Evolutionary conservation across 2,113 vertebrate genomes (phyloP).

Genomic region (Phalacrocorax pelagicus): DNA sequence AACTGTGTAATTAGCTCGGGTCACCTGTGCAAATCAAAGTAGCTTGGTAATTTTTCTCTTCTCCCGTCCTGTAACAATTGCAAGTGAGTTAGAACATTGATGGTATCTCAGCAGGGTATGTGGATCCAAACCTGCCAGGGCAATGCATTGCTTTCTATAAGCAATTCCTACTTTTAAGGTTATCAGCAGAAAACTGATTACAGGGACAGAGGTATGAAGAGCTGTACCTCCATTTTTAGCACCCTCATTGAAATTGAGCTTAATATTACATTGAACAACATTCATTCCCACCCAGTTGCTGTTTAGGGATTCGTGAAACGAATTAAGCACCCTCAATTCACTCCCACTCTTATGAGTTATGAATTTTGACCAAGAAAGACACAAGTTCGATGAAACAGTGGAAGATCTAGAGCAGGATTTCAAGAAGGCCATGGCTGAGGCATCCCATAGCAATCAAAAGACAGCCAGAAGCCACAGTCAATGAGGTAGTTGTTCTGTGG

Average conservation of each 20-base stretch:
- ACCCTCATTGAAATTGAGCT: fast-evolving
- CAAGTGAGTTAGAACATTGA: neutral
- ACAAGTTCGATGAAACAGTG: neutral
- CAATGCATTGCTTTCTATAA: neutral
- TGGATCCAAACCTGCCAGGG: neutral
- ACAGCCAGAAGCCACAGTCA: neutral
- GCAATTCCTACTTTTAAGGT: neutral
- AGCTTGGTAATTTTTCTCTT: constrained; percentile 26
- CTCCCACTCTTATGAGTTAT: neutral
- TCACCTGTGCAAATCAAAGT: constrained; percentile 57
- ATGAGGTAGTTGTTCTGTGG: neutral
- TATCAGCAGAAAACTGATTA: neutral
- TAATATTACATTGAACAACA: neutral
- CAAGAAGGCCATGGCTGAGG: neutral
- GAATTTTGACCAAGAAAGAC: neutral
- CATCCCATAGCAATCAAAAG: neutral
- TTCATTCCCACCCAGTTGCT: neutral
- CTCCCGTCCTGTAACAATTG: neutral
- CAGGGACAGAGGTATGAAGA: neutral
- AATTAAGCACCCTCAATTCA: neutral
- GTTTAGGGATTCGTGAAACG: neutral
- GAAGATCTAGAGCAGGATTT: neutral
- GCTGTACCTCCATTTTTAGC: neutral
- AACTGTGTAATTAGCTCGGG: constrained; percentile 36
- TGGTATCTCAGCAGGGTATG: neutral